Base-by-base conservation (phyloP, 2,113 vertebrate genomes). In the Plecotus auritus region DNA sequence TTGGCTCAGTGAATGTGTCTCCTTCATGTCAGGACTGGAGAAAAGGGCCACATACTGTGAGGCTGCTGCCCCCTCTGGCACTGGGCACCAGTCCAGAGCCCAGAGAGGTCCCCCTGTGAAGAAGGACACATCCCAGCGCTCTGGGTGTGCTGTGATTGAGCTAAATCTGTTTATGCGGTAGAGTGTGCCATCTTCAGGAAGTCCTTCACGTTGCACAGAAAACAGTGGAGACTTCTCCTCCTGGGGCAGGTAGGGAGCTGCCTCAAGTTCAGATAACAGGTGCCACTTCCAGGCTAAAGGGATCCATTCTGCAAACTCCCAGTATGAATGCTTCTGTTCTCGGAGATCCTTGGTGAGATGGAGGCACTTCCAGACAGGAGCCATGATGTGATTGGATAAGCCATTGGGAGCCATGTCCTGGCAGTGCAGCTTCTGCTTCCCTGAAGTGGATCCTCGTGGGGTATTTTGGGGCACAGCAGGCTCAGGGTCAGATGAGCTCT, bases 71-170 rank as follows among this genome's bases (percentile, higher is more conserved):
- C 99, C 99, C 26, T 99, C 99, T 0, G 99, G 99, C 1, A 97
- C 98, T 0, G 99, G 99, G 93, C 99, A 99, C 99, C 99, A 99
- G 97, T 99, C 99, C 98, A 99, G 90, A 0, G 99, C 98, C 99
- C 99, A 99, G 69, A 99, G 98, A 0, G 99, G 99, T 13, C 99
- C 99, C 0, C 99, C 99, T 0, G 98, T 98, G 18, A 98, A 99
- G 98, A 99, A 99, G 30, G 98, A 95, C 84, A 98, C 85, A 80
- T 99, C 99, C 98, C 98, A 98, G 72, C 99, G 98, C 40, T 99
- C 98, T 6, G 97, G 85, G 61, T 99, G 99, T 51, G 99, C 97
- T 11, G 99, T 97, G 88, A 98, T 61, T 0, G 99, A 98, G 74
- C 98, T 97, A 95, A 99, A 99, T 98, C 99, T 99, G 97, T 97